A percentile compares a stretch with the other conserved stretches of the same genome.
phyloP scores from a whole-genome alignment of 2,113 vertebrate genomes.

The Nerophis lumbriciformis region DNA sequence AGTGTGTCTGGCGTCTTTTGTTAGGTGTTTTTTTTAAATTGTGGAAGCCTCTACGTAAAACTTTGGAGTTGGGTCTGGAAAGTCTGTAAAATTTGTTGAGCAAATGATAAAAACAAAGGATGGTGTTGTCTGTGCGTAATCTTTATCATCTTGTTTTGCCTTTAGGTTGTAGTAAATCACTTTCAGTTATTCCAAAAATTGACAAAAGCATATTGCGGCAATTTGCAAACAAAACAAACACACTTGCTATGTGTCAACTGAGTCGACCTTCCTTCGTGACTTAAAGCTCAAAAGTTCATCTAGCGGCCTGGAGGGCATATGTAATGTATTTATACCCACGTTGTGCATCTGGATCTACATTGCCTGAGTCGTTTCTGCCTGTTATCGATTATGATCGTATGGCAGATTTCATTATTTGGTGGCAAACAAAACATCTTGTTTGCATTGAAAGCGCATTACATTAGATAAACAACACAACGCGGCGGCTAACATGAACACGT shows the following conservation, averaged over 20 bases:
- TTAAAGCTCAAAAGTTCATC: background rate
- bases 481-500: too few relatives aligned
- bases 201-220: too few relatives aligned
- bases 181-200: background rate
- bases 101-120: background rate
- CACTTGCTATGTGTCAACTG: background rate
- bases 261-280: background rate
- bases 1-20: too few relatives aligned
- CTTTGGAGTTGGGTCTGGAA: too few relatives aligned
- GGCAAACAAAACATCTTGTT: conserved; percentile 26
- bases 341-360: conserved; percentile 26
- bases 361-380: conserved; percentile 6
- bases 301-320: background rate
- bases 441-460: conserved; percentile 2
- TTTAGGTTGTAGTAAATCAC: background rate
- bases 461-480: too few relatives aligned
- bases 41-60: too few relatives aligned
- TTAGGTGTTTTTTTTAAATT: too few relatives aligned
- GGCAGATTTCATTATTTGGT: conserved; percentile 13
- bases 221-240: too few relatives aligned
- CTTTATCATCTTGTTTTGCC: background rate
- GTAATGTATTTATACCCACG: background rate
- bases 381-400: conserved; percentile 6
- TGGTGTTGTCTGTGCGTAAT: background rate
- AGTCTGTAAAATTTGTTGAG: background rate